Conservation (phyloP, 2,113 vertebrate genomes). For the Verasper variegatus region DNA sequence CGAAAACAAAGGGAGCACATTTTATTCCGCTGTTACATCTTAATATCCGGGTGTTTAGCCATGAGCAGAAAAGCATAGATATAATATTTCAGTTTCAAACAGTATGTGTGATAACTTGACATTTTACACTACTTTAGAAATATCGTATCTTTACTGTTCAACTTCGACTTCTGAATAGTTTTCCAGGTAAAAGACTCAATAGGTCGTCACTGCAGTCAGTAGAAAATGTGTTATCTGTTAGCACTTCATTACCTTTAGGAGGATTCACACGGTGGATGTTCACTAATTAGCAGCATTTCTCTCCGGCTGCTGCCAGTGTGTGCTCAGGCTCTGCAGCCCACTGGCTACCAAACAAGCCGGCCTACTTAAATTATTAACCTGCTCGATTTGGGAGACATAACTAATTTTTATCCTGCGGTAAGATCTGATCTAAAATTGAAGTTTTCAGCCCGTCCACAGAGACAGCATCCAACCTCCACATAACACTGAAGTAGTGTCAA, state of each 20-base stretch:
- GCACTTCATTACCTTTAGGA: neutral
- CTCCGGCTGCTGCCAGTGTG: slow-evolving; percentile 14
- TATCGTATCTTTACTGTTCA: too few species aligned
- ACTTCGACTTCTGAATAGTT: neutral
- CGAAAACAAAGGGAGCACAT: neutral
- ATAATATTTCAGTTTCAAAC: too few species aligned
- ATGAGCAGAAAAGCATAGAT: too few species aligned
- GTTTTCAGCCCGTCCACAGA: neutral
- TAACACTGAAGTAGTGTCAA: neutral
- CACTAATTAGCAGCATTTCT: slow-evolving; percentile 45
- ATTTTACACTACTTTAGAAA: too few species aligned
- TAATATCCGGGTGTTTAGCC: too few species aligned
- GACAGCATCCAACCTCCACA: neutral
- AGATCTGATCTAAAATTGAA: neutral
- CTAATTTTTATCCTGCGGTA: slow-evolving; percentile 22
- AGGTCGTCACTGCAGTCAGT: neutral
- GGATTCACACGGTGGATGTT: slow-evolving; percentile 15
- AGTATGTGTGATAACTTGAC: too few species aligned
- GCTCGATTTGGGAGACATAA: slow-evolving; percentile 28
- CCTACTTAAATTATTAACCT: slow-evolving; percentile 30
- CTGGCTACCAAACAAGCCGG: slow-evolving; percentile 53
- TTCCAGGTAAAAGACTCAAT: neutral
- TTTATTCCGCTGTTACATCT: too few species aligned
- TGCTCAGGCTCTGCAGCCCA: slow-evolving; percentile 48
- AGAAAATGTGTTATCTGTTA: neutral